Evolutionary conservation across 1,140 invertebrate species (phyloP), one percentile per base, ranked within the genome.

Genomic region (Leptestheria dahalacensis): DNA sequence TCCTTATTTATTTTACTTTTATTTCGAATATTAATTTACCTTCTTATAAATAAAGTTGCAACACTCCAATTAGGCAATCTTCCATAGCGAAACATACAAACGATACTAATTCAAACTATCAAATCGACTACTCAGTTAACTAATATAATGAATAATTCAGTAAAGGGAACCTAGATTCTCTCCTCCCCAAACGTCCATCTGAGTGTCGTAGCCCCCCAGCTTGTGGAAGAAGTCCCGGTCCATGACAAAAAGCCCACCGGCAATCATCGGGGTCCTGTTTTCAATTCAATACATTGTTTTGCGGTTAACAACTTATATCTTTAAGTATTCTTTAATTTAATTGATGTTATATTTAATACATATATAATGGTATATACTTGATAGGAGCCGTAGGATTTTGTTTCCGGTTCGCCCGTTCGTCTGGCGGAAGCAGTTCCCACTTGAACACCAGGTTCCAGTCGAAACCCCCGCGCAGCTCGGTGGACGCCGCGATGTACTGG

Each of bases 401-500:
- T 65, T 85, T 80, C 18, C 92, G 77, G 9, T 81, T 79, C 59
- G 83, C 79, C 60, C 89, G 77, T 67, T 94, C 91, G 0, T 80
- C 71, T 59, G 87, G 82, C 48, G 86, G 88, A 57, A 98, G 79
- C 69, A 92, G 91, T 69, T 97, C 92, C 94, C 91, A 96, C 75
- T 95, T 90, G 67, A 85, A 84, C 49, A 94, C 93, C 28, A 97
- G 76, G 75, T 95, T 97, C 94, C 94, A 99, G 74, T 97, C 93
- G 73, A 98, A 99, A 15, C 92, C 92, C 55, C 91, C 87, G 61
- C 91, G 79, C 28, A 94, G 75, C 73, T 94, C 86, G 4, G 91
- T 85, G 26, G 87, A 92, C 4, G 88, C 91, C 6, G 86, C 90
- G 59, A 96, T 92, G 72, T 95, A 98, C 73, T 94, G 87, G 69